These are phyloP conservation scores for Coregonus clupeaformis DNA, from an alignment of 2,113 vertebrate genomes.

Conservation along the genomic window DNA sequence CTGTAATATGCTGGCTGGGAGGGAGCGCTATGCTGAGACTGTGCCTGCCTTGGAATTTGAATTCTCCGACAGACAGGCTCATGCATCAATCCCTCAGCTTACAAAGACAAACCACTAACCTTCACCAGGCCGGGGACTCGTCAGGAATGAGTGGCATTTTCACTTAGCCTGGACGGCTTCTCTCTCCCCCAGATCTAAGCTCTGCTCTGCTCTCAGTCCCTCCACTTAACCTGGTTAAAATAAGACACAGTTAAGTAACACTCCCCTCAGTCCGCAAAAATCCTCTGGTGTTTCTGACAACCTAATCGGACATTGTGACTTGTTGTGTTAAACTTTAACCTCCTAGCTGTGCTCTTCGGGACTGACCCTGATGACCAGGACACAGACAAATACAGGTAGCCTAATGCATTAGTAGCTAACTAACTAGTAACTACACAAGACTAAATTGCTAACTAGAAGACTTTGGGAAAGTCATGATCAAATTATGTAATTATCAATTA, in stretches of 20 bases:
- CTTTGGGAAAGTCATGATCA: no score
- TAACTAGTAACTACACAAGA: no score
- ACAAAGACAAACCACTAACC: constrained; percentile 93
- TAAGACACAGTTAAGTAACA: constrained; percentile 83
- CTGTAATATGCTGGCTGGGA: constrained; percentile 72
- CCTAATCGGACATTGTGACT: constrained; percentile 84
- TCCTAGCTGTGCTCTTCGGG: constrained; percentile 62
- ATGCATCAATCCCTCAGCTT: constrained; percentile 97
- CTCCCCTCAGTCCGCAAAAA: constrained; percentile 79
- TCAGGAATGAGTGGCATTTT: constrained; percentile 91
- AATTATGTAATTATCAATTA: no score
- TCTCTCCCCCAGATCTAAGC: constrained; percentile 60
- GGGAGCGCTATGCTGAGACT: constrained; percentile 16
- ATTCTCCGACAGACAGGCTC: constrained; percentile 89
- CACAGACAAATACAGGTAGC: no score
- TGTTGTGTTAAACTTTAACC: constrained; percentile 81
- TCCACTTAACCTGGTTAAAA: constrained; percentile 89
- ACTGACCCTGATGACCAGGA: constrained; percentile 63
- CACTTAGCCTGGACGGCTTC: constrained; percentile 79
- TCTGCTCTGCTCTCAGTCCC: constrained; percentile 66
- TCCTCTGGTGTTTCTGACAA: constrained; percentile 72
- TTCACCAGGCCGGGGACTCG: constrained; percentile 91
- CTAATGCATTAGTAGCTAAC: no score
- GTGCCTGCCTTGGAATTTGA: constrained; percentile 86
- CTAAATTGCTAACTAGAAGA: no score